phyloP scores from a whole-genome alignment of 2,797 vertebrate genomes.

The Artibeus lituratus region DNA sequence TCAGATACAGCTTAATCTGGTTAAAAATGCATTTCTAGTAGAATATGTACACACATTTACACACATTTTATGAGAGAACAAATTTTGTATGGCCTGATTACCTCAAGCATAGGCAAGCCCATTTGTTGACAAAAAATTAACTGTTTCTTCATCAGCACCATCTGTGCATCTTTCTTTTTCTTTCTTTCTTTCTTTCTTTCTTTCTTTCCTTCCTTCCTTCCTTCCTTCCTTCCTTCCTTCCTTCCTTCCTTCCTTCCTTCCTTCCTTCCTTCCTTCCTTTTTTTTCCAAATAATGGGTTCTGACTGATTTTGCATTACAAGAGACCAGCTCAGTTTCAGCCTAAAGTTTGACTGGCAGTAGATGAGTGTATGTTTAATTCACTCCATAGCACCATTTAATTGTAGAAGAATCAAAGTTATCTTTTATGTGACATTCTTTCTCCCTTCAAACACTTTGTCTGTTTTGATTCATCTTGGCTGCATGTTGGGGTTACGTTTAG shows the following conservation, averaged over 20 bases:
- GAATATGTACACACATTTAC: not conserved
- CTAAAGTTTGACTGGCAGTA: not conserved
- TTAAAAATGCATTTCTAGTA: not conserved
- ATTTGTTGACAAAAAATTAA: not conserved
- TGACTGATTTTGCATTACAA: not conserved
- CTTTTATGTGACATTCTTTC: conserved; percentile 70
- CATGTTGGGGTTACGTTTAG: conserved; percentile 1
- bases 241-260: not conserved
- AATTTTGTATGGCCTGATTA: not conserved
- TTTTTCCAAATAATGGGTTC: not conserved
- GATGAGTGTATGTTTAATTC: not conserved
- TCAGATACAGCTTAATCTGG: not conserved
- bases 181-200: not conserved
- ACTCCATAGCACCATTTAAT: conserved; percentile 5
- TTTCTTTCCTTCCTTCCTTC: no score
- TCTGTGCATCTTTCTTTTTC: not conserved
- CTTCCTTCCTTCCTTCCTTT: no score
- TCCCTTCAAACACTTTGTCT: conserved; percentile 75
- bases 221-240: no score
- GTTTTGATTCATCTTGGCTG: conserved; percentile 76
- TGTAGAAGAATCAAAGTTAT: conserved; percentile 62
- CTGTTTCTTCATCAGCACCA: not conserved
- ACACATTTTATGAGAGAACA: not conserved
- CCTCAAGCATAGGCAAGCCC: not conserved
- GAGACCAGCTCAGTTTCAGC: not conserved